Conservation (phyloP, 2,113 vertebrate species). For the Campylomormyrus numenius region DNA sequence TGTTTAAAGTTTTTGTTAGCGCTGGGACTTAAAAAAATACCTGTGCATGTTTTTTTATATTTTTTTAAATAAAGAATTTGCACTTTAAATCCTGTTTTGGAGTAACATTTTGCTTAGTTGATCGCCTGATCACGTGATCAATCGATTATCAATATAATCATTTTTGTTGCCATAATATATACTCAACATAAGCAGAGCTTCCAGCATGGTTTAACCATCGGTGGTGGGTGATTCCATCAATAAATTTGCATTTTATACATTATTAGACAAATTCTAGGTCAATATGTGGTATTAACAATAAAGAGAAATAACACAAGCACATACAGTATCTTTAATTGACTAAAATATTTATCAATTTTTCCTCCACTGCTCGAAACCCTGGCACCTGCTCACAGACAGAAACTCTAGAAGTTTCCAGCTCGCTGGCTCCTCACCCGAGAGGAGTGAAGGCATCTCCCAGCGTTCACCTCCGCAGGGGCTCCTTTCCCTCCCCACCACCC, state of each 20-base stretch:
- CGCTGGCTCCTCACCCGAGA: background rate
- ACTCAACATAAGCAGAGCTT: background rate
- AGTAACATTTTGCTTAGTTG: background rate
- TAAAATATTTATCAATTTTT: background rate
- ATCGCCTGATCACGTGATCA: background rate
- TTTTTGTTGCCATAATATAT: background rate
- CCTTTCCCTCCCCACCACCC: background rate
- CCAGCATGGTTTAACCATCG: background rate
- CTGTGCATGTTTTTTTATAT: background rate
- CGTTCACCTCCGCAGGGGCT: background rate
- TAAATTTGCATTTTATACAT: background rate
- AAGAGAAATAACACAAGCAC: background rate
- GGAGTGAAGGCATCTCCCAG: background rate
- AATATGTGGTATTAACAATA: background rate
- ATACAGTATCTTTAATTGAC: background rate
- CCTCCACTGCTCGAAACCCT: background rate
- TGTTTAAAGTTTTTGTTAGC: background rate
- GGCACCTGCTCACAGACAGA: background rate
- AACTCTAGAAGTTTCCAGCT: background rate
- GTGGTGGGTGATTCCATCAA: background rate
- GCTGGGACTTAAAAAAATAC: background rate
- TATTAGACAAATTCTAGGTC: background rate
- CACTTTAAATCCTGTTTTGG: background rate
- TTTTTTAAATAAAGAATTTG: background rate
- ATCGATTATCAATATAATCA: background rate